Base-by-base conservation (phyloP, 2,113 vertebrate genomes). In the Cheilinus undulatus region DNA sequence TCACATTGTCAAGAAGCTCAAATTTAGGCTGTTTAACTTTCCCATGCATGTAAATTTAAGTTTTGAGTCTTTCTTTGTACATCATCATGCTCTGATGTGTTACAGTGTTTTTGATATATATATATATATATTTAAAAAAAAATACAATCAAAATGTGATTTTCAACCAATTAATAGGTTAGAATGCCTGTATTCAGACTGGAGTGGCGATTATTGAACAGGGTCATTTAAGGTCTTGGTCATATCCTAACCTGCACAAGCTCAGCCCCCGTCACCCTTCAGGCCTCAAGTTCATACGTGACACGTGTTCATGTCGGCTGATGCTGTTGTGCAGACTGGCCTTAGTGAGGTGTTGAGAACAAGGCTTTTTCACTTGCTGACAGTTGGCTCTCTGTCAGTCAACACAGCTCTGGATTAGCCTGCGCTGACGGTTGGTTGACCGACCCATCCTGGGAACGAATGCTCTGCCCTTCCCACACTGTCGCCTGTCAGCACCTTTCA, bases 401-500 rank as follows among this genome's bases (percentile, higher is more conserved):
- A 7, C 84, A 9, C 62, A 20, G 67, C 73, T 76, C 54, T 42
- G 62, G 81, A 80, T 88, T 65, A 85, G 65, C 60, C 63, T 0
- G 17, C 43, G 51, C 66, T 77, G 84, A 86, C 59, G 59, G 52
- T 48, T 69, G 74, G 75, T 74, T 83, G 85, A 73, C 82, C 71
- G 64, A 51, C 63, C 64, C 69, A 69, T 73, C 70, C 83, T 49
- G 81, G 83, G 76, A 81, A 43, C 45, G 28, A 78, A 60, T 13
- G 57, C 67, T 22, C 38, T 73, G 83, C 78, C 85, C 80, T 85
- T 82, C 79, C 69, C 71, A 26, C 70, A 56, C 87, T 69, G 82
- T 64, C 69, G 57, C 59, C 86, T 76, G 85, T 90, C 91, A 88
- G 80, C 86, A 89, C 82, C 81, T 90, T 88, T 90, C 86, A 84